phyloP scores from a whole-genome alignment of 2,113 vertebrate species.

The Stictonetta naevosa region DNA sequence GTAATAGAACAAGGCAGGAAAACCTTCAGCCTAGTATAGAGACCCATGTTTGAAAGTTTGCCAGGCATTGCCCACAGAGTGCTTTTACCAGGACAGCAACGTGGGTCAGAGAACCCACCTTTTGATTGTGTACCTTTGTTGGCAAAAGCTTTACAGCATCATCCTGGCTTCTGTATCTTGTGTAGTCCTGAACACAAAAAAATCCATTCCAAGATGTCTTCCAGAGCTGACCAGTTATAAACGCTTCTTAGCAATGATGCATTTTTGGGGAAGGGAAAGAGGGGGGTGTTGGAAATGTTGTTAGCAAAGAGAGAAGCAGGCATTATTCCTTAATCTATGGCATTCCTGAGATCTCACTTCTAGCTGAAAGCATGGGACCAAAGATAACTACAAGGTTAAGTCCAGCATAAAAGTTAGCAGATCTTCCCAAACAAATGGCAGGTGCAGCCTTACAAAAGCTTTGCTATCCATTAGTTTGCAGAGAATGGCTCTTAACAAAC shows the following conservation, averaged over 20 bases:
- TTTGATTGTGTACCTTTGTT: not conserved
- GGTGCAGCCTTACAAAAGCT: not conserved
- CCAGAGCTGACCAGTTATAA: not conserved
- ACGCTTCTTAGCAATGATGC: not conserved
- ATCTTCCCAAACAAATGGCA: not conserved
- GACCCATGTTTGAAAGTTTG: not conserved
- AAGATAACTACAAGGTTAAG: not conserved
- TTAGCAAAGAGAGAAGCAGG: not conserved
- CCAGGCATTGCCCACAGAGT: not conserved
- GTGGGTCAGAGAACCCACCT: not conserved
- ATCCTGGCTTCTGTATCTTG: not conserved
- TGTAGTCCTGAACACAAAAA: not conserved
- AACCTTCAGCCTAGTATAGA: not conserved
- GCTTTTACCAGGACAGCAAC: not conserved
- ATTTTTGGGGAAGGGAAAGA: not conserved
- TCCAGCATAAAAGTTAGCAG: not conserved
- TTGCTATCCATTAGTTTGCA: not conserved
- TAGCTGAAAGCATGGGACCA: not conserved
- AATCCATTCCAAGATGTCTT: not conserved
- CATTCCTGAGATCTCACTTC: not conserved
- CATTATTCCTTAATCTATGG: not conserved
- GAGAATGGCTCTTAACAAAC: not conserved
- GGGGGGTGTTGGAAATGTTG: not conserved
- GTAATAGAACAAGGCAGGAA: not conserved
- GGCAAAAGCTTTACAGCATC: not conserved